phyloP scores from a whole-genome alignment of 1,140 invertebrate species.

The Lepidurus couesii region DNA sequence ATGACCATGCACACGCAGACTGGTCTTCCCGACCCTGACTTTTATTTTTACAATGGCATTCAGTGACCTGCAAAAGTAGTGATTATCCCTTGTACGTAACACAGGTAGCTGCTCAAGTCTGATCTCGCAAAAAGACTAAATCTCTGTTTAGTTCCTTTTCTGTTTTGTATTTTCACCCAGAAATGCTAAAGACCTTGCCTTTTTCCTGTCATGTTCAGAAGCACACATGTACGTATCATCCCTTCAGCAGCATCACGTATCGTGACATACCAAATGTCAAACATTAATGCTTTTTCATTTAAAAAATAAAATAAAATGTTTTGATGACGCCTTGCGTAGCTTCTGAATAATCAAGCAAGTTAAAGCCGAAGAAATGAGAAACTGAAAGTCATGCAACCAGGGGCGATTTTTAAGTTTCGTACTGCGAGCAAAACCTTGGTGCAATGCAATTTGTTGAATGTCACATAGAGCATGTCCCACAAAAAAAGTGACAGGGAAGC shows the following conservation, averaged over 20 bases:
- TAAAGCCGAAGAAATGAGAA: background rate
- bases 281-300: too few relatives aligned
- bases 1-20: background rate
- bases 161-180: too few relatives aligned
- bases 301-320: background rate
- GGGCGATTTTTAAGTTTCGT: background rate
- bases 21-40: background rate
- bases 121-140: too few relatives aligned
- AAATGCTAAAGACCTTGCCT: too few relatives aligned
- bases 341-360: background rate
- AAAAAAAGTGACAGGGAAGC: background rate
- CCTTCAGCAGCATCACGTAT: too few relatives aligned
- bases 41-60: background rate
- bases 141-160: too few relatives aligned
- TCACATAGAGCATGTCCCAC: background rate
- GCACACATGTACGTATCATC: too few relatives aligned
- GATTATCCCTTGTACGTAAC: constrained; percentile 12
- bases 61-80: constrained; percentile 9
- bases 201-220: too few relatives aligned
- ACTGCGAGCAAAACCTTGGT: background rate
- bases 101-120: background rate
- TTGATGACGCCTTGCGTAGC: background rate
- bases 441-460: background rate
- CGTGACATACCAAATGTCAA: too few relatives aligned
- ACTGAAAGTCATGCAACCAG: background rate